Evolutionary conservation across 1,140 invertebrate genomes (phyloP).

Genomic region (Spodoptera frugiperda): DNA sequence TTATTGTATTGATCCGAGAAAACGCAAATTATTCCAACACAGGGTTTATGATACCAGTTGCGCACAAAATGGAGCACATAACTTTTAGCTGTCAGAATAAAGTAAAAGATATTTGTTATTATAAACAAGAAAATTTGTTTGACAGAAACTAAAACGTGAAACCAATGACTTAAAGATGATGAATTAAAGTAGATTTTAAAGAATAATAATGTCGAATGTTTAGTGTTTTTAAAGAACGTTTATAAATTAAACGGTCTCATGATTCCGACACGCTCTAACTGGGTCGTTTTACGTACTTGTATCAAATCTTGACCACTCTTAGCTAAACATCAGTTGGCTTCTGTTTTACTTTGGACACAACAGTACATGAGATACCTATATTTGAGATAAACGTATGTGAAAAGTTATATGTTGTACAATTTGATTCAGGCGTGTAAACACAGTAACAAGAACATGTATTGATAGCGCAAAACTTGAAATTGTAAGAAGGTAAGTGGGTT

Average conservation of each 20-base stretch:
- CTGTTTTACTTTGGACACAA: not conserved
- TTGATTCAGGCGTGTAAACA: constrained; percentile 16
- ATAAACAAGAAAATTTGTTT: constrained; percentile 37
- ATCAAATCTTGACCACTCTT: not conserved
- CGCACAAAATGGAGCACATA: constrained; percentile 36
- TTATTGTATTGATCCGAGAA: constrained; percentile 24
- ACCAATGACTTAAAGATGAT: constrained; percentile 29
- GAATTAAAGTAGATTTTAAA: constrained; percentile 7
- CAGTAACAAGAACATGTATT: constrained; percentile 25
- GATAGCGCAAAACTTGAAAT: constrained; percentile 59
- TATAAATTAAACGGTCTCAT: not conserved
- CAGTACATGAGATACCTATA: not conserved
- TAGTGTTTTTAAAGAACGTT: not conserved
- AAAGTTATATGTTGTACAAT: not conserved
- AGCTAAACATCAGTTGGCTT: not conserved
- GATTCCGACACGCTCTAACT: not conserved
- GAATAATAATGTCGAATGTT: constrained; percentile 6
- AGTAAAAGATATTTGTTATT: constrained; percentile 40
- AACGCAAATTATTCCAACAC: constrained; percentile 36
- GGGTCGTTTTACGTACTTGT: not conserved
- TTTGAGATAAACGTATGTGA: not conserved
- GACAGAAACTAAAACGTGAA: constrained; percentile 6
- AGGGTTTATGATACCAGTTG: constrained; percentile 45
- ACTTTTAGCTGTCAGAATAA: constrained; percentile 39
- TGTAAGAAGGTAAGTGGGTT: constrained; percentile 65